Percentiles rank a stretch among this genome's conserved stretches.
Conservation (phyloP, 2,888 invertebrate genomes). For the Ormyrus labotus region DNA sequence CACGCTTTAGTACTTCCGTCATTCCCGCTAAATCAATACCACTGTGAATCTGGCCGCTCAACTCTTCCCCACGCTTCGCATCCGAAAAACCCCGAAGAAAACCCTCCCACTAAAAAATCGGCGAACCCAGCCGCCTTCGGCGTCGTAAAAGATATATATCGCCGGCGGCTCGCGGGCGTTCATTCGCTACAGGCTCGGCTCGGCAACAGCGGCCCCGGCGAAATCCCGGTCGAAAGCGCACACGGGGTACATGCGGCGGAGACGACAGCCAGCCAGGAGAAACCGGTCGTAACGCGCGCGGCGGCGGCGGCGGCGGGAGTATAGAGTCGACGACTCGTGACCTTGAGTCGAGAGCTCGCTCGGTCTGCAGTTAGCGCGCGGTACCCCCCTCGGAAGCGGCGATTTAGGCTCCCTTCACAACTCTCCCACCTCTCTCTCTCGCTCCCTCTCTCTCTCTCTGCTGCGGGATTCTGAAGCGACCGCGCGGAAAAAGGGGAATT, state of each 20-base stretch:
- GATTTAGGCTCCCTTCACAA: conserved; percentile 58
- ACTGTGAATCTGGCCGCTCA: conserved; percentile 13
- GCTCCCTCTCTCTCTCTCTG: neutral
- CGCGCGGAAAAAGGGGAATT: conserved; percentile 17
- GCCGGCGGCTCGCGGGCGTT: neutral
- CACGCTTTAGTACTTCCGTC: conserved; percentile 13
- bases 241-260: conserved; percentile 49
- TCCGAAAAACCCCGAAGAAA: no score
- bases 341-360: conserved; percentile 68
- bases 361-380: conserved; percentile 62
- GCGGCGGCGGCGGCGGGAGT: conserved; percentile 1
- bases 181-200: neutral
- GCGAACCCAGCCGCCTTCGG: neutral
- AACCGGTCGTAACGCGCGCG: conserved; percentile 58
- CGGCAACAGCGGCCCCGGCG: neutral
- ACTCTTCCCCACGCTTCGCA: no score
- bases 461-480: neutral
- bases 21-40: neutral
- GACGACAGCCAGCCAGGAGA: conserved; percentile 47
- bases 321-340: conserved; percentile 70
- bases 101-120: neutral
- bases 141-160: neutral
- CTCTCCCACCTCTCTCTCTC: neutral
- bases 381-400: conserved; percentile 54
- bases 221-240: conserved; percentile 31